phyloP scores from a whole-genome alignment of 2,888 invertebrate genomes.

The Lottia gigantea region DNA sequence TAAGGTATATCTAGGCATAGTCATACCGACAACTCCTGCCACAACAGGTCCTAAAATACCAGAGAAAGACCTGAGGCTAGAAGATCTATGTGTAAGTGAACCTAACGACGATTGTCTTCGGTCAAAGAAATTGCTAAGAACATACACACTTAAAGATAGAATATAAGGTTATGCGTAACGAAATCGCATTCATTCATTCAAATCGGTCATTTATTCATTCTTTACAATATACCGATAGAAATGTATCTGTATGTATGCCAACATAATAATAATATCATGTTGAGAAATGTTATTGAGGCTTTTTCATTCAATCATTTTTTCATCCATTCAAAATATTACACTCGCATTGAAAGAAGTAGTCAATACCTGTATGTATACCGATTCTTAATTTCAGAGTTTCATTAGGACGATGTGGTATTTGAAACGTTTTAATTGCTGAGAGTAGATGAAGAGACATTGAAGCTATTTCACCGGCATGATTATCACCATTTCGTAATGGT shows the following conservation, averaged over 20 bases:
- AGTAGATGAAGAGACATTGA: conserved; percentile 66
- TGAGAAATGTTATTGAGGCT: no score
- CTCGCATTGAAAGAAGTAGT: neutral
- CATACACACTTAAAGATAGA: no score
- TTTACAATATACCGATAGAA: no score
- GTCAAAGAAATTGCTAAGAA: no score
- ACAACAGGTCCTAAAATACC: conserved; percentile 69
- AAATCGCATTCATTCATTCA: no score
- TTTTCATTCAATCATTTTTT: no score
- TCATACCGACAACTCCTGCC: conserved; percentile 89
- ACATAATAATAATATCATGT: no score
- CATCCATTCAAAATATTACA: neutral
- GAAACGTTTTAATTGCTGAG: conserved; percentile 58
- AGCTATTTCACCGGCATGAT: conserved; percentile 66
- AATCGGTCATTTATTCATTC: no score
- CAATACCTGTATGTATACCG: conserved; percentile 66
- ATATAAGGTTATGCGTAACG: no score
- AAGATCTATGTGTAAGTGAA: neutral
- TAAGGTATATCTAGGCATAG: conserved; percentile 88
- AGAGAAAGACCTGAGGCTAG: no score
- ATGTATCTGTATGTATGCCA: no score
- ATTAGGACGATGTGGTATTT: conserved; percentile 56
- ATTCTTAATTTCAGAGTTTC: conserved; percentile 62
- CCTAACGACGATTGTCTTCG: neutral
- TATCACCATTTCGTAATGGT: conserved; percentile 63